Base-by-base conservation (phyloP, 2,888 invertebrate genomes). In the Dynastes tityus region DNA sequence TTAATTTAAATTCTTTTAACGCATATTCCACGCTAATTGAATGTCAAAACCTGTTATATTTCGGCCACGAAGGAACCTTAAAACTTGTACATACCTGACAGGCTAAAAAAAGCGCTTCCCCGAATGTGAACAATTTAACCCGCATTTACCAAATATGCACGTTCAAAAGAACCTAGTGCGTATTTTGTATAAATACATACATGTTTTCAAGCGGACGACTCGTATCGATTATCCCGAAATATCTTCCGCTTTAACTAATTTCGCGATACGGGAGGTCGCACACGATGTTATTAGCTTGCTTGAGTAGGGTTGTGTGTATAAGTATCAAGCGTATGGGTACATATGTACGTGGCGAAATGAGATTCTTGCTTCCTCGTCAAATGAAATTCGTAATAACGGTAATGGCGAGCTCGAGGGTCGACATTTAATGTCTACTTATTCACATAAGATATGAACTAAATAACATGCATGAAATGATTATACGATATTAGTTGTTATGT, bases 351-450 rank as follows among this genome's bases (percentile, higher is more conserved):
- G 5, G 29, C 29, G n/a, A 64, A 64, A 64, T 64, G 63, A 37
- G 37, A 37, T 64, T 64, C 37, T n/a, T 29, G n/a, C 63, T 32
- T 11, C 32, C 16, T 64, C 63, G 29, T 32, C 63, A 64, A 64
- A 64, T 64, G 27, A 64, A 64, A 11, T 64, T 32, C 37, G 63
- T 64, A 64, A 64, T 64, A 64, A 64, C 63, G 63, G 63, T 64
- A 64, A 64, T 64, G 13, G 37, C 37, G 63, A 64, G 27, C 22
- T 22, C 63, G 22, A 13, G 37, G 37, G 37, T 37, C 37, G 37
- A 11, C 32, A 29, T 32, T 32, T 64, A 64, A 64, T 64, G 27
- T 64, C 63, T 32, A 29, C n/a, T 37, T 64, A 64, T 58, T 58
- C 22, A 58, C 8, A 9, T 9, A 22, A 22, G 3, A 58, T 58